phyloP scores from a whole-genome alignment of 1,140 invertebrate genomes.

The Teleogryllus occipitalis region DNA sequence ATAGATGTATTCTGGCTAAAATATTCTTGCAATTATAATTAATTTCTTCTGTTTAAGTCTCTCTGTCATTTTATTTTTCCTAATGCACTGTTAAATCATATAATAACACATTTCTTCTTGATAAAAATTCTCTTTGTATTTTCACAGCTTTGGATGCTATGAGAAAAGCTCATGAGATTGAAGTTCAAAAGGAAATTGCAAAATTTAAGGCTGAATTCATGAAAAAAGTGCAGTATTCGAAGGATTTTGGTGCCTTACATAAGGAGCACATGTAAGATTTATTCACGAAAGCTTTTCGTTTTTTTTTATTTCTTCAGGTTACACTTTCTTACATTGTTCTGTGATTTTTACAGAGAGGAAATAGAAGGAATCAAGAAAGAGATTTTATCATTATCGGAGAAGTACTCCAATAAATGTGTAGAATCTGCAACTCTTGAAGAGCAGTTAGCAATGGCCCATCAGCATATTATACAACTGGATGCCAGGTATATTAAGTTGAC shows the following conservation, averaged over 20 bases:
- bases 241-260: slow-evolving; percentile 45
- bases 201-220: slow-evolving; percentile 80
- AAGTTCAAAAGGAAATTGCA: slow-evolving; percentile 77
- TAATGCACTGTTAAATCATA: neutral
- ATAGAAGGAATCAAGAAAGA: slow-evolving; percentile 77
- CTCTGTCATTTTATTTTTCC: slow-evolving; percentile 34
- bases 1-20: too few relatives aligned
- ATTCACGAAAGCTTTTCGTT: neutral
- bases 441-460: slow-evolving; percentile 66
- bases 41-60: slow-evolving; percentile 36
- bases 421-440: slow-evolving; percentile 81
- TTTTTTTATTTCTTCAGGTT: neutral
- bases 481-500: slow-evolving; percentile 39
- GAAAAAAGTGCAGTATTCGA: slow-evolving; percentile 55
- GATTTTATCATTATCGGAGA: slow-evolving; percentile 78
- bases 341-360: slow-evolving; percentile 52
- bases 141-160: slow-evolving; percentile 77
- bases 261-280: slow-evolving; percentile 48
- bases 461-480: slow-evolving; percentile 69
- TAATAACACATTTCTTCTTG: too few relatives aligned
- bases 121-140: slow-evolving; percentile 8
- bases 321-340: slow-evolving; percentile 14
- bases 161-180: slow-evolving; percentile 85
- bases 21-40: slow-evolving; percentile 5
- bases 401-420: slow-evolving; percentile 85